Base-by-base conservation (phyloP, 2,888 invertebrate genomes). In the Yponomeuta sedellus region DNA sequence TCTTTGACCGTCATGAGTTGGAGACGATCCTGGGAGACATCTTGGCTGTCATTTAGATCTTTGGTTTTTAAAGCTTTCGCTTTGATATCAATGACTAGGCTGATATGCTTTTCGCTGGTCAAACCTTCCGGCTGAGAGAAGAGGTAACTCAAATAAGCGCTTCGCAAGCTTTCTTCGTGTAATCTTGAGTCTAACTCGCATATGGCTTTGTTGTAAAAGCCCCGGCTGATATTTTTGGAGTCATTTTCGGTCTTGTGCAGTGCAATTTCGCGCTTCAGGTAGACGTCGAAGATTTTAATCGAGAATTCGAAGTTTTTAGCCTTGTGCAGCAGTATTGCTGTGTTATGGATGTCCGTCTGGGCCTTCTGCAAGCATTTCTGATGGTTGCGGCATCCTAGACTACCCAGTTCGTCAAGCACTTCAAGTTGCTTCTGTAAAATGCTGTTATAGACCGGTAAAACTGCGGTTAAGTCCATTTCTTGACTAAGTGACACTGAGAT, bases 201-300 rank as follows among this genome's bases (percentile, higher is more conserved):
- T 62, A 91, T 91, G 67, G 87, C 81, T 56, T 86, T 88, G 44
- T 91, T 91, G 28, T 85, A 90, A 1, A 88, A 71, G 0, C 85
- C 88, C 68, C 89, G 70, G 5, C 83, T 77, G 0, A 88, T 72
- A 66, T 88, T 90, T 12, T 81, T 85, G 4, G 74, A 66, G 6
- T 85, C 83, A 0, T 69, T 67, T 3, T 75, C 74, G 4, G 67
- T 72, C 61, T 73, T 74, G 2, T 74, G 68, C 61, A 71, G 67
- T 28, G 64, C 67, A 10, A 89, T 71, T 63, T 89, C 89, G 63
- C 80, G 72, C 66, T 72, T 75, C 0, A 90, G 69, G 44, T 88
- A 90, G 1, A 83, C 66, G 16, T 86, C 74, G 25, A 91, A 90
- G 2, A 88, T 68, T 69, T 81, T 76, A 0, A 86, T 81, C 0